A percentile compares a stretch with the other conserved stretches of the same genome.
phyloP scores from a whole-genome alignment of 2,113 vertebrate genomes.

The Lasiurus borealis region DNA sequence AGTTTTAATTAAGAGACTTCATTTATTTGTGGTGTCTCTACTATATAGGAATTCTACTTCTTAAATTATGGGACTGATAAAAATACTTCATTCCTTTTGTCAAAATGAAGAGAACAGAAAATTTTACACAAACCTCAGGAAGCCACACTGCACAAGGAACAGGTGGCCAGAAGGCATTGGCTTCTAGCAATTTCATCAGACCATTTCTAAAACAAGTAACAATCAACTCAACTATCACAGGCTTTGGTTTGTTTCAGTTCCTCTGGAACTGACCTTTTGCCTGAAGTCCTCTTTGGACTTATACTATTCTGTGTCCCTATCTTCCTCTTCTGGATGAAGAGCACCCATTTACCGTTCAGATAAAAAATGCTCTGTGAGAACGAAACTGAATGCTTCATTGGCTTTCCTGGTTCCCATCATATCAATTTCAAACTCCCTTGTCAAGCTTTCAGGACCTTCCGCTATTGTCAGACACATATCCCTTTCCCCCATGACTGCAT shows the following conservation, averaged over 20 bases:
- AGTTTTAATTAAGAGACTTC: not conserved
- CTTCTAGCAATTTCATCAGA: slow-evolving; percentile 43
- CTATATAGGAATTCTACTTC: not conserved
- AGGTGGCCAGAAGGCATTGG: slow-evolving; percentile 19
- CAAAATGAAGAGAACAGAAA: slow-evolving; percentile 32
- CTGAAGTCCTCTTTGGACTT: not conserved
- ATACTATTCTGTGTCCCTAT: not conserved
- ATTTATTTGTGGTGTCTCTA: not conserved
- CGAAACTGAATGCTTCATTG: not conserved
- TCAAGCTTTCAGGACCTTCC: not conserved
- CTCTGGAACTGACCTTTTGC: slow-evolving; percentile 4
- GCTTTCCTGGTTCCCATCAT: not conserved
- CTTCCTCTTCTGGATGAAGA: slow-evolving; percentile 33
- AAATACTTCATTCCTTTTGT: slow-evolving; percentile 44
- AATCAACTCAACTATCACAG: not conserved
- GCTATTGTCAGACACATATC: not conserved
- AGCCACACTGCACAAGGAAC: not conserved
- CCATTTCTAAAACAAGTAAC: slow-evolving; percentile 62
- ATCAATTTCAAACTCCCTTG: slow-evolving; percentile 41
- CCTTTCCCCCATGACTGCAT: not conserved
- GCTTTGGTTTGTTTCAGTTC: slow-evolving; percentile 53
- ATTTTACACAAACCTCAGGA: slow-evolving; percentile 48
- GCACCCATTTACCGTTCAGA: slow-evolving; percentile 36
- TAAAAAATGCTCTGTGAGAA: slow-evolving; percentile 7
- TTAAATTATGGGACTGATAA: slow-evolving; percentile 15